A percentile compares a stretch with the other conserved stretches of the same genome.
Conservation (phyloP, 2,888 invertebrate genomes). For the Dasypolia templi region DNA sequence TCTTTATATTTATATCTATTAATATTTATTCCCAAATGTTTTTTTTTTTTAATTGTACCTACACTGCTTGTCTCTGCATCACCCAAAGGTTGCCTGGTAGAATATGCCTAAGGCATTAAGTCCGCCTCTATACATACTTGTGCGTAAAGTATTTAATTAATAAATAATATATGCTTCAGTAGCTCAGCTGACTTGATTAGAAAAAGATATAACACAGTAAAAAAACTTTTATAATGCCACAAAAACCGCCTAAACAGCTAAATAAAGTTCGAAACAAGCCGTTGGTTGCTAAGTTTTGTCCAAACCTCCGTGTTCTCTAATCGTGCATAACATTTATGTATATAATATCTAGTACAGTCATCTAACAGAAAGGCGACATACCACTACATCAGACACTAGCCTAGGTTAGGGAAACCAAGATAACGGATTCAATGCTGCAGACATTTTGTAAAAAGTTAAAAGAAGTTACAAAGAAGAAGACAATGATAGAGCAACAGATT, state of each 20-base stretch:
- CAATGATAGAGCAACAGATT: neutral
- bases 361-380: conserved; percentile 84
- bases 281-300: conserved; percentile 63
- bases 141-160: too few species aligned
- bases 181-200: neutral
- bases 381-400: conserved; percentile 77
- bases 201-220: neutral
- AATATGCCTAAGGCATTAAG: too few species aligned
- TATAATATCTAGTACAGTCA: conserved; percentile 78
- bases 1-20: too few species aligned
- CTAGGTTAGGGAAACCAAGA: conserved; percentile 69
- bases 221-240: neutral
- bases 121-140: too few species aligned
- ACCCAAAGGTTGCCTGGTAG: too few species aligned
- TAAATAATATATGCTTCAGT: too few species aligned
- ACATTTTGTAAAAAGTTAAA: conserved; percentile 49
- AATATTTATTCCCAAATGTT: too few species aligned
- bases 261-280: neutral
- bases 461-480: conserved; percentile 17
- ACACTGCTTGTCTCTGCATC: too few species aligned
- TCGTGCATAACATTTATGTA: conserved; percentile 84
- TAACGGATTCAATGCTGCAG: conserved; percentile 67
- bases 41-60: too few species aligned
- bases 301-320: conserved; percentile 70
- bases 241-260: neutral